Evolutionary conservation across 2,888 invertebrate species (phyloP).

Genomic region (Xanthorhoe spadicearia): DNA sequence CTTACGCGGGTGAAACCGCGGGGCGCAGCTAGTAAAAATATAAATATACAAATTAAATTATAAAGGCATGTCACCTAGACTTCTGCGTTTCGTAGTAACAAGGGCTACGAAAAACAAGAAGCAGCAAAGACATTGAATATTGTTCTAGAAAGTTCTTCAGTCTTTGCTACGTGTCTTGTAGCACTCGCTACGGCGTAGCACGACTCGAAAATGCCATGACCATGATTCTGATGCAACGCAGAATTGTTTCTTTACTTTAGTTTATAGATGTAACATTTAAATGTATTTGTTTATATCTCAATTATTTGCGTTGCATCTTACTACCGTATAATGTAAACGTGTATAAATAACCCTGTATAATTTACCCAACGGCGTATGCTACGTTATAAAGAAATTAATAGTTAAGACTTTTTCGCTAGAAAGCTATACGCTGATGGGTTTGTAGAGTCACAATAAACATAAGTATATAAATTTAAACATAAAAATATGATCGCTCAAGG

Average conservation of each 20-base stretch:
- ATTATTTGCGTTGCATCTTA: slow-evolving; percentile 10
- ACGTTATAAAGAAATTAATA: background rate
- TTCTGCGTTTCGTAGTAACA: background rate
- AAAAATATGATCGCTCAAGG: background rate
- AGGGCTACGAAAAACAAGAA: background rate
- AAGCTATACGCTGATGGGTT: slow-evolving; percentile 8
- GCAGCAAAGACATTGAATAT: background rate
- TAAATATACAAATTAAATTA: background rate
- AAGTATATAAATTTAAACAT: background rate
- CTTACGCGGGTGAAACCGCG: too few relatives aligned
- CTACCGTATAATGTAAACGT: slow-evolving; percentile 6
- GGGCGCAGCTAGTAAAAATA: too few relatives aligned
- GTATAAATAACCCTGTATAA: slow-evolving; percentile 33
- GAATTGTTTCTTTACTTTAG: background rate
- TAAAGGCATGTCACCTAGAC: background rate
- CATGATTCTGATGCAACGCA: slow-evolving; percentile 15
- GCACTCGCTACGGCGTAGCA: slow-evolving; percentile 34
- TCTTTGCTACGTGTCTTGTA: slow-evolving; percentile 19
- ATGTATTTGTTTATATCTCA: background rate
- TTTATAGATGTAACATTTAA: background rate
- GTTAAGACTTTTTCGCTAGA: background rate
- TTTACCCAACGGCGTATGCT: slow-evolving; percentile 17
- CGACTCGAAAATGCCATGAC: slow-evolving; percentile 9
- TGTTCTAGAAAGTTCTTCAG: background rate
- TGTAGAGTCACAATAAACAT: background rate